phyloP scores from a whole-genome alignment of 2,797 vertebrate species.

The Amazonetta brasiliensis region DNA sequence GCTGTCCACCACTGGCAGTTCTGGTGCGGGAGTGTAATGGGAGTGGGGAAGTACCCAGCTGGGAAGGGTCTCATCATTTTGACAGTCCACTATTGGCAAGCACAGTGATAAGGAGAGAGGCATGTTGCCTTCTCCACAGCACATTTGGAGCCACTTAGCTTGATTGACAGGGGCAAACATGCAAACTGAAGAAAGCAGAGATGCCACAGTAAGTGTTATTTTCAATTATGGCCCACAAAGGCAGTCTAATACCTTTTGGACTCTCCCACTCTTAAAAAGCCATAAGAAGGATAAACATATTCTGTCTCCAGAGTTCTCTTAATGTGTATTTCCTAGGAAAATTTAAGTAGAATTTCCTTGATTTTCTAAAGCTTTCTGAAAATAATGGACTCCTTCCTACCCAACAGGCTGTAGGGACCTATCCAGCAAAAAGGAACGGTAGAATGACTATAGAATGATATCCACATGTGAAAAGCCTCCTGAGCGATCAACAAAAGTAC shows the following conservation, averaged over 20 bases:
- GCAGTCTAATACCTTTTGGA: neutral
- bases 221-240: neutral
- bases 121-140: neutral
- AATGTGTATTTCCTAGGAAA: neutral
- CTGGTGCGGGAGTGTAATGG: fast-evolving
- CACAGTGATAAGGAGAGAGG: fast-evolving
- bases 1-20: neutral
- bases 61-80: fast-evolving
- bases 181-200: neutral
- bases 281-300: neutral
- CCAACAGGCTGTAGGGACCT: neutral
- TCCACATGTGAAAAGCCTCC: neutral
- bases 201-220: fast-evolving
- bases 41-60: neutral
- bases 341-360: fast-evolving
- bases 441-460: neutral
- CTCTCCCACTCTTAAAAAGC: neutral
- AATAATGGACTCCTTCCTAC: neutral
- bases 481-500: neutral
- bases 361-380: neutral
- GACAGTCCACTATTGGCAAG: neutral
- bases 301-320: neutral
- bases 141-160: fast-evolving
- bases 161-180: neutral
- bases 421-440: neutral